These are phyloP conservation scores for Pagrus major DNA, from an alignment of 2,113 vertebrate genomes.

Conservation along the genomic window DNA sequence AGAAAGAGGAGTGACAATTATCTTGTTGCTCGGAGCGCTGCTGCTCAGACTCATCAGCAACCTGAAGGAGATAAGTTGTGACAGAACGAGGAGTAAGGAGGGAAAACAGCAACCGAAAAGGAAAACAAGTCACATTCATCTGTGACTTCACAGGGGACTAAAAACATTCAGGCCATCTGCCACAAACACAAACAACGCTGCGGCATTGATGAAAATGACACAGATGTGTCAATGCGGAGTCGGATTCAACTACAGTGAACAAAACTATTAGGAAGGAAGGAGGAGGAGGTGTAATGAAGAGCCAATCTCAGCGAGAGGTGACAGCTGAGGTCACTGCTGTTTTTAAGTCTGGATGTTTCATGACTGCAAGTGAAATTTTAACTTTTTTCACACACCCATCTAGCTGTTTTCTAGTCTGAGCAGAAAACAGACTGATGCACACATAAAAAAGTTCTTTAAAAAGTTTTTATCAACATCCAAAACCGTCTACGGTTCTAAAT, in stretches of 20 bases:
- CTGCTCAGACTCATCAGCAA: constrained; percentile 53
- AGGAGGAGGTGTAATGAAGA: background rate
- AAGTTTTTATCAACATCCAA: too few relatives aligned
- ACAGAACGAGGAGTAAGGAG: constrained; percentile 48
- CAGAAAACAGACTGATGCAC: too few relatives aligned
- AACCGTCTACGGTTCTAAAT: too few relatives aligned
- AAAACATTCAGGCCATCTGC: constrained; percentile 49
- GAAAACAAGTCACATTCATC: constrained; percentile 46
- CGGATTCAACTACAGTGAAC: constrained; percentile 2
- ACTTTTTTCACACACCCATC: background rate
- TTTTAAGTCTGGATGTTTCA: background rate
- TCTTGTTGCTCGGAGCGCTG: constrained; percentile 49
- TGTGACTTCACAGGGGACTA: constrained; percentile 26
- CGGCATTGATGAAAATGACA: constrained; percentile 27
- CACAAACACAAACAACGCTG: constrained; percentile 24
- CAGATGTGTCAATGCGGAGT: constrained; percentile 15
- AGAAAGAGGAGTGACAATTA: constrained; percentile 54
- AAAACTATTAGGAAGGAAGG: background rate
- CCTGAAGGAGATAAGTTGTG: constrained; percentile 48
- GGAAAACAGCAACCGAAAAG: constrained; percentile 14
- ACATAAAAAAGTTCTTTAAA: too few relatives aligned
- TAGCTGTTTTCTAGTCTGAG: background rate
- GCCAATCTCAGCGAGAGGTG: background rate
- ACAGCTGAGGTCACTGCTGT: background rate
- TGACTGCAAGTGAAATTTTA: background rate